These are phyloP conservation scores for Drosophila tsacasi DNA, from an alignment of 1,140 invertebrate species.

Conservation along the genomic window DNA sequence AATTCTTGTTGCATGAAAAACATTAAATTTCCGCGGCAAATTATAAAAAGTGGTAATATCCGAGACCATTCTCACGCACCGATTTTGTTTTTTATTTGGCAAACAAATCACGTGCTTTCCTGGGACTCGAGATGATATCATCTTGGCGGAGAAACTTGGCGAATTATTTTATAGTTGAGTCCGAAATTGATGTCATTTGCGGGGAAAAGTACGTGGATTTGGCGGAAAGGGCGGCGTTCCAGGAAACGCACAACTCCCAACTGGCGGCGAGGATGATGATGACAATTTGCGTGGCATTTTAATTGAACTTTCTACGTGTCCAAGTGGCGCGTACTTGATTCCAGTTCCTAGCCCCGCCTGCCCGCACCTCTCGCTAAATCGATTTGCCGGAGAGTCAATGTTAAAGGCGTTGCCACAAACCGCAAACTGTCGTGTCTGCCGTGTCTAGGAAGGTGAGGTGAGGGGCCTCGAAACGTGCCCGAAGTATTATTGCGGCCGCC, in stretches of 20 bases:
- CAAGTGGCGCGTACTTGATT: slow-evolving; percentile 61
- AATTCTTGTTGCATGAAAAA: slow-evolving; percentile 4
- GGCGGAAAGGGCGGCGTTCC: slow-evolving; percentile 23
- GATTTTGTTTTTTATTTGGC: slow-evolving; percentile 31
- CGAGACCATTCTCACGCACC: slow-evolving; percentile 30
- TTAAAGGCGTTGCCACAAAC: slow-evolving; percentile 58
- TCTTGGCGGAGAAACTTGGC: slow-evolving; percentile 45
- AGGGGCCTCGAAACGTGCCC: slow-evolving; percentile 66
- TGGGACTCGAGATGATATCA: slow-evolving; percentile 57
- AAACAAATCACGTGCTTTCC: slow-evolving; percentile 62
- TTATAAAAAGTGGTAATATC: slow-evolving; percentile 12
- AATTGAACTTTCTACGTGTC: slow-evolving; percentile 84
- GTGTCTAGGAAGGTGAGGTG: slow-evolving; percentile 36
- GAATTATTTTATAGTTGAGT: slow-evolving; percentile 55
- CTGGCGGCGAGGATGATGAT: slow-evolving; percentile 68
- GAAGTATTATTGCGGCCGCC: slow-evolving; percentile 57
- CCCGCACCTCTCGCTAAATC: slow-evolving; percentile 12
- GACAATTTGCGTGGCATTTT: slow-evolving; percentile 77
- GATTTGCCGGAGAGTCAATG: slow-evolving; percentile 52
- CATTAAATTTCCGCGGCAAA: slow-evolving; percentile 16
- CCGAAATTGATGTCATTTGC: slow-evolving; percentile 51
- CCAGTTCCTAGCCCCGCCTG: slow-evolving; percentile 21
- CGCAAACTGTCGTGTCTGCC: slow-evolving; percentile 48
- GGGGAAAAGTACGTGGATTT: not conserved
- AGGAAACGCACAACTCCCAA: slow-evolving; percentile 38